Evolutionary conservation across 1,140 invertebrate species (phyloP).

Genomic region (Drosophila tsacasi): DNA sequence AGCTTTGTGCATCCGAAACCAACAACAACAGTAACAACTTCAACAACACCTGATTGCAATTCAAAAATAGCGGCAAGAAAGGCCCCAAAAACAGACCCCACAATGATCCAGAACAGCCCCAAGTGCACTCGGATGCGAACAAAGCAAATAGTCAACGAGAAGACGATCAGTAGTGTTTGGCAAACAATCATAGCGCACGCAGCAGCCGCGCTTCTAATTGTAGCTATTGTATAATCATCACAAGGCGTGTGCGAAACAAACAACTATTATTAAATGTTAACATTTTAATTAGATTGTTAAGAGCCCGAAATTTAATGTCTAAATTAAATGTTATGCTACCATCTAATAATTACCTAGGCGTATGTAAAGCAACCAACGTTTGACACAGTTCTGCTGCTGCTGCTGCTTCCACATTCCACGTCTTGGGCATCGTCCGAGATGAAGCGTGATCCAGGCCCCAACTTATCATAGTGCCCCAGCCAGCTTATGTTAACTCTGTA

Average conservation of each 20-base stretch:
- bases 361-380: constrained; percentile 29
- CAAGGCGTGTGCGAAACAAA: constrained; percentile 55
- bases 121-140: constrained; percentile 42
- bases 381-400: constrained; percentile 22
- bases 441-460: constrained; percentile 8
- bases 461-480: background rate
- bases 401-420: constrained; percentile 57
- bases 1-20: constrained; percentile 51
- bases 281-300: constrained; percentile 75
- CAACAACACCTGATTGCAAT: constrained; percentile 22
- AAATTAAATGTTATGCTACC: constrained; percentile 77
- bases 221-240: constrained; percentile 51
- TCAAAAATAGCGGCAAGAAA: constrained; percentile 25
- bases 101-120: constrained; percentile 5
- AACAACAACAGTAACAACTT: constrained; percentile 11
- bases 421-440: constrained; percentile 13
- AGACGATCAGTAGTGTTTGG: constrained; percentile 32
- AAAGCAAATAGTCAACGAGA: constrained; percentile 27
- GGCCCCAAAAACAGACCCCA: constrained; percentile 21
- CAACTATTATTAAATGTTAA: constrained; percentile 74
- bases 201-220: constrained; percentile 33
- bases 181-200: constrained; percentile 57
- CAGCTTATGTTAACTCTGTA: constrained; percentile 30
- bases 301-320: constrained; percentile 63
- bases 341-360: constrained; percentile 36